Conservation (phyloP, 2,797 vertebrate genomes). For the Myripristis murdjan region DNA sequence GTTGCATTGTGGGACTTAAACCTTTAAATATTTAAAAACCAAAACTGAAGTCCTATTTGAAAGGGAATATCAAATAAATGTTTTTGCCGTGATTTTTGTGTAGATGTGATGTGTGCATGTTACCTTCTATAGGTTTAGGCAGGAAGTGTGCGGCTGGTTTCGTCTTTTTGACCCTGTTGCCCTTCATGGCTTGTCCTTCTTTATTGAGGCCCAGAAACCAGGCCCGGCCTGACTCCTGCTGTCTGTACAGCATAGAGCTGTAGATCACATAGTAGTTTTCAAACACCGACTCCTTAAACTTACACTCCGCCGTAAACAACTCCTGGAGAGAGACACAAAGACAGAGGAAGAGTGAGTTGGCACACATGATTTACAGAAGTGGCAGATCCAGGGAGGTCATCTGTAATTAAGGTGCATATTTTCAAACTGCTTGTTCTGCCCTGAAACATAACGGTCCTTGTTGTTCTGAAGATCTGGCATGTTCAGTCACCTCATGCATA, state of each 20-base stretch:
- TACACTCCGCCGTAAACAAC: conserved; percentile 97
- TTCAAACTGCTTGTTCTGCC: background rate
- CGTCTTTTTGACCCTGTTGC: conserved; percentile 98
- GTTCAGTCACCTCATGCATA: too few relatives aligned
- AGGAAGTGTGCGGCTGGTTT: conserved; percentile 99
- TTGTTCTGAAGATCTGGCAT: background rate
- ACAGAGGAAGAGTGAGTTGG: conserved; percentile 5
- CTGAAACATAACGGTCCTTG: background rate
- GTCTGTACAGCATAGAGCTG: conserved; percentile 97
- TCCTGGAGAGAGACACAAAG: conserved; percentile 82
- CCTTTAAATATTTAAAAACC: too few relatives aligned
- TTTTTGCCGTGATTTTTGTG: too few relatives aligned
- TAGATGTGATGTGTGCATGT: conserved; percentile 3
- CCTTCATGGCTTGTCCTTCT: conserved; percentile 96
- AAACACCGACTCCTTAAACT: conserved; percentile 99
- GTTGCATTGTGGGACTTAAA: too few relatives aligned
- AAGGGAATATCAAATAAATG: too few relatives aligned
- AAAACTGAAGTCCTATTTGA: too few relatives aligned
- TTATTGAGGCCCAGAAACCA: conserved; percentile 98
- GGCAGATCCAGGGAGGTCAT: background rate
- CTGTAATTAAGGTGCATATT: background rate
- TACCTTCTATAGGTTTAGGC: conserved; percentile 99
- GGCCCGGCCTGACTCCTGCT: conserved; percentile 96
- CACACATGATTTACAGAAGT: conserved; percentile 3
- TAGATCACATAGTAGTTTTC: conserved; percentile 99